Conservation (phyloP, 2,888 invertebrate genomes). For the Agrochola lychnidis region DNA sequence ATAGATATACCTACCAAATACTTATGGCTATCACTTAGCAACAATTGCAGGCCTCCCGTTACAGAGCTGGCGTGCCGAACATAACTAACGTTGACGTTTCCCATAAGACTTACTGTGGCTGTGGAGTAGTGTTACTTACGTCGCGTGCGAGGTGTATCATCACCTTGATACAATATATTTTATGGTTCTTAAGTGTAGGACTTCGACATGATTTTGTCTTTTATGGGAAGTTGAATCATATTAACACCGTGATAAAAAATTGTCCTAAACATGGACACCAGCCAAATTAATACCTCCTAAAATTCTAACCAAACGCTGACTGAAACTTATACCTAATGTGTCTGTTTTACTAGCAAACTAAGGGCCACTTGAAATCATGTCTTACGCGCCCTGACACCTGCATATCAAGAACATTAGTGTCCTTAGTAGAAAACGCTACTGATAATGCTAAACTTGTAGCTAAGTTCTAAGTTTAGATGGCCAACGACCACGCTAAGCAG, state of each 20-base stretch:
- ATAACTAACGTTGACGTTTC: constrained; percentile 9
- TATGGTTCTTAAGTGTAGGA: neutral
- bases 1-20: neutral
- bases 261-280: too few relatives aligned
- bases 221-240: neutral
- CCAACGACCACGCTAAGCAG: neutral
- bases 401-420: neutral
- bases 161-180: neutral
- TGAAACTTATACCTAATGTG: neutral
- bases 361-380: neutral
- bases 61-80: constrained; percentile 27
- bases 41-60: constrained; percentile 20
- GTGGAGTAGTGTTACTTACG: neutral
- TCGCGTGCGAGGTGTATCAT: constrained; percentile 9
- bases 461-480: neutral
- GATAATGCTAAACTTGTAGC: neutral
- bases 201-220: neutral
- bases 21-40: neutral
- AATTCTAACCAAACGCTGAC: neutral
- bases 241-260: neutral
- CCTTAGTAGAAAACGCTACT: neutral
- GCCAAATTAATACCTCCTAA: neutral
- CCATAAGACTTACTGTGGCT: constrained; percentile 6
- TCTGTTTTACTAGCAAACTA: neutral
- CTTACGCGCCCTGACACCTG: neutral